phyloP scores from a whole-genome alignment of 2,888 invertebrate species.

The Lapara coniferarum region DNA sequence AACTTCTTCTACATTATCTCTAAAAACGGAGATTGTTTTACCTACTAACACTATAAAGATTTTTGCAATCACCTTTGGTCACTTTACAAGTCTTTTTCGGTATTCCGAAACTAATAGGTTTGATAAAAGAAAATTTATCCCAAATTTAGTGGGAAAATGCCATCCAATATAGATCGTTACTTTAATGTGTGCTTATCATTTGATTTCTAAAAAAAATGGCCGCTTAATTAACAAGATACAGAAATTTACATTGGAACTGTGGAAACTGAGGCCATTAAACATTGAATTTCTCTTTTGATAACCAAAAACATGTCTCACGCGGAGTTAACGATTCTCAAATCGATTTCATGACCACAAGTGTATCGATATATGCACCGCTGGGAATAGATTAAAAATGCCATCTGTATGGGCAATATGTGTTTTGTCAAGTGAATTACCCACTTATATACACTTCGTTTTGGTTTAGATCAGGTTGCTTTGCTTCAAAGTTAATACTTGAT shows the following conservation, averaged over 20 bases:
- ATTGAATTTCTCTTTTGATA: slow-evolving; percentile 23
- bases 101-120: background rate
- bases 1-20: too few relatives aligned
- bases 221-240: slow-evolving; percentile 21
- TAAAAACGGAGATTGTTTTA: too few relatives aligned
- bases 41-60: too few relatives aligned
- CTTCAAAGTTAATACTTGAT: too few relatives aligned
- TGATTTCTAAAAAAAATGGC: slow-evolving; percentile 23
- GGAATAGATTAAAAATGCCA: slow-evolving; percentile 5
- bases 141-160: slow-evolving; percentile 19
- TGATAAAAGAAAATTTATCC: slow-evolving; percentile 12
- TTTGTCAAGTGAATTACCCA: background rate
- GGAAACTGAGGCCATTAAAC: slow-evolving; percentile 23
- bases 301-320: slow-evolving; percentile 22
- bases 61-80: too few relatives aligned
- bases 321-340: slow-evolving; percentile 13
- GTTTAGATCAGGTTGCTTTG: too few relatives aligned
- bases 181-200: slow-evolving; percentile 21
- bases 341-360: slow-evolving; percentile 11
- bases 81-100: too few relatives aligned
- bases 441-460: background rate
- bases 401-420: background rate
- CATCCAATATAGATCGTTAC: slow-evolving; percentile 11
- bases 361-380: slow-evolving; percentile 8
- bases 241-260: slow-evolving; percentile 22